Evolutionary conservation across 37 sponge, comb jelly and placozoan genomes (phyloP).

Genomic region (Ianthella basta): DNA sequence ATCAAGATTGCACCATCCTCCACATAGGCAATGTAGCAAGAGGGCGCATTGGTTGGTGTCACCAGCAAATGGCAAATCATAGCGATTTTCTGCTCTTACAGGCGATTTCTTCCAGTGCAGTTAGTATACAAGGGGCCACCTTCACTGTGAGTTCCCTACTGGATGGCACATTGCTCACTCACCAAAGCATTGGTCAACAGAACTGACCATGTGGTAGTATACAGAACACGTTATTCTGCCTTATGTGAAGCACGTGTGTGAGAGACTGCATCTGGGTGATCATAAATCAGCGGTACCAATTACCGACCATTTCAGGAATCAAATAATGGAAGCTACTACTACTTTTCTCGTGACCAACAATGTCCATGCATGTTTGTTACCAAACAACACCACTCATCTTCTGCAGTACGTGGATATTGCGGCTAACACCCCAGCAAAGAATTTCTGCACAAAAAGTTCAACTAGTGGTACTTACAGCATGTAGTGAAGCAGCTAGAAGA

Average conservation of each 20-base stretch:
- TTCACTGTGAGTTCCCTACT: conserved; percentile 20
- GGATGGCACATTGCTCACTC: conserved; percentile 44
- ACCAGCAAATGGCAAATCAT: conserved; percentile 29
- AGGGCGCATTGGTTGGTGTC: conserved; percentile 27
- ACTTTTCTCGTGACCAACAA: conserved; percentile 22
- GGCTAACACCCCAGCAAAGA: conserved; percentile 38
- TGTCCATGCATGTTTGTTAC: conserved; percentile 29
- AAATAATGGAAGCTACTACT: background rate
- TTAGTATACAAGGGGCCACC: conserved; percentile 39
- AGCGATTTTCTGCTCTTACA: conserved; percentile 30
- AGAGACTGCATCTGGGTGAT: background rate
- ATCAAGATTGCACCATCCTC: conserved; percentile 23
- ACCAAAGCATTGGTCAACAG: conserved; percentile 40
- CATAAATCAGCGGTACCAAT: background rate
- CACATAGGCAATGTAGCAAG: conserved; percentile 21
- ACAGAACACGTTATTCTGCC: conserved; percentile 31
- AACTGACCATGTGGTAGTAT: conserved; percentile 32
- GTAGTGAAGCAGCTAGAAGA: conserved; percentile 15
- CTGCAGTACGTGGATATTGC: conserved; percentile 41
- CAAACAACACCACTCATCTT: conserved; percentile 29
- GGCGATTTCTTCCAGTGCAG: conserved; percentile 45
- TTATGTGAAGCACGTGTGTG: background rate
- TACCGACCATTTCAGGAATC: conserved; percentile 22
- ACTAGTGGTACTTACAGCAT: conserved; percentile 27
- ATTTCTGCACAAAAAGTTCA: conserved; percentile 11